Evolutionary conservation across 2,888 invertebrate genomes (phyloP), one percentile per base, ranked within the genome.

Genomic region (Andrena praecox): DNA sequence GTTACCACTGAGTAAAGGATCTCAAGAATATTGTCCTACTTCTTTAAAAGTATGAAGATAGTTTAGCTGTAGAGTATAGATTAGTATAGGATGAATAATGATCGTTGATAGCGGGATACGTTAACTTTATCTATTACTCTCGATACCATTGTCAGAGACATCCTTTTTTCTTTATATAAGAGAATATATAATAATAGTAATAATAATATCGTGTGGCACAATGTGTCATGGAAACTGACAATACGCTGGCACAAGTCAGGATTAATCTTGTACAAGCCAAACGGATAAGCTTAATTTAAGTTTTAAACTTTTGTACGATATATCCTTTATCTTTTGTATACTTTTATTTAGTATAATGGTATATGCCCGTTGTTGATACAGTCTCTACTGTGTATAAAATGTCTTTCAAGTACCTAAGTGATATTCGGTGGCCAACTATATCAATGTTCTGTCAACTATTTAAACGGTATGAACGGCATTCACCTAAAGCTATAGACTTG

Each of bases 171-270:
- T 42, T 81, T 27, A 12, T 20, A 16, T 77, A 69, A 72, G 48
- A 56, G 16, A 60, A 48, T 29, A 59, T 62, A 68, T 82, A 63
- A 42, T 66, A 35, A 31, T 24, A 56, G 8, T 68, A 48, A 50
- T 52, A 27, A 56, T 56, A 56, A 31, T 67, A 29, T 29, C 73
- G 73, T 56, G 60, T 80, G 78, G 27, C 74, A 77, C 24, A 59
- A 70, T 59, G 75, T 80, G 67, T 63, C 59, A 76, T 70, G 20
- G 33, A 74, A 87, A 77, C 50, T 62, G 89, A 90, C 89, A 89
- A 90, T 89, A 90, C 80, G 68, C 64, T 80, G 76, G 85, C 84
- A 86, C 79, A 86, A 82, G 87, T 89, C 85, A 79, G 82, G 74
- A 80, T 83, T 70, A 81, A 74, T 76, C 60, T 59, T 71, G 54